Evolutionary conservation across 92 coral and sea anemone genomes (phyloP), one percentile per base, ranked within the genome.

Genomic region (Phenganax marumi): DNA sequence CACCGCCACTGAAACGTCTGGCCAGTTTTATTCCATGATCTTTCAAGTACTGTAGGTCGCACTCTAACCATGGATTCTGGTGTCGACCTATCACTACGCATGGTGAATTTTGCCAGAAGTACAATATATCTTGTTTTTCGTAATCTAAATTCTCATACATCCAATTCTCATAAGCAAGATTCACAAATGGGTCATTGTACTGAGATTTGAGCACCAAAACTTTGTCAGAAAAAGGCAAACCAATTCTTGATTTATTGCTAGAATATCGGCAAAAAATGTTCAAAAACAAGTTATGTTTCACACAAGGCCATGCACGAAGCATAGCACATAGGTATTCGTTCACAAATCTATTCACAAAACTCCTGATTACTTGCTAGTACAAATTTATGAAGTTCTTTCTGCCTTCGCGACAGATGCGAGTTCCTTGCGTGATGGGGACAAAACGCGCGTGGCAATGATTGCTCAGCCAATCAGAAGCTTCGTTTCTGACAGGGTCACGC

Each of bases 141-240:
- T 92, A 62, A 68, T 94, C 97, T 48, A 90, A 73, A 68, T 94
- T 94, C 68, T 89, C 89, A 81, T 94, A 94, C 33, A 94, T 71
- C 98, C 98, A 94, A 85, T 94, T 97, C 77, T 94, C 98, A 86
- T 90, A 92, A 7, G 98, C 98, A 52, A 94, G 88, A 88, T 94
- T 94, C 69, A 85, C 75, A 86, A 60, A 94, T 0, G 92, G 94
- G 84, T 94, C 89, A 83, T 84, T 88, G 78, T 91, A 85, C 10
- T 77, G 16, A 13, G 98, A 94, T 43, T 88, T 82, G 68, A 90
- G 86, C 47, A 94, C 92, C 33, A 92, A 81, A 52, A 87, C 87
- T 91, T 88, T 66, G 25, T 77, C 82, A 25, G 71, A 53, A 10
- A 8, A 14, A 23, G 82, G 82, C 43, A 62, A 21, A 26, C 55